Evolutionary conservation across 2,113 vertebrate species (phyloP).

Genomic region (Tiliqua scincoides): DNA sequence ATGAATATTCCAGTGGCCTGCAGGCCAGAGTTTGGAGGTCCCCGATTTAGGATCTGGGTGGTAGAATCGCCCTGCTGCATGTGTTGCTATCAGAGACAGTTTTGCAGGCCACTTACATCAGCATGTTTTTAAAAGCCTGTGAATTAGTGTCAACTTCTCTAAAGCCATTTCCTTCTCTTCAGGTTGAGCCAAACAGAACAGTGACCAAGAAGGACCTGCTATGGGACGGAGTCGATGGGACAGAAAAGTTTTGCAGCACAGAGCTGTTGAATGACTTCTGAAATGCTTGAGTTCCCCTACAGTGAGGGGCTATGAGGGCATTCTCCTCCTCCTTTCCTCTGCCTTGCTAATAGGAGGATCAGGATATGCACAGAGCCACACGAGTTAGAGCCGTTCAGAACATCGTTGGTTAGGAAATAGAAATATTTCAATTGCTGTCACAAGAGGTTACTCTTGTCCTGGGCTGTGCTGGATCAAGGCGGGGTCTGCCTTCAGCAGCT

Average conservation of each 20-base stretch:
- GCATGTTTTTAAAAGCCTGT: no score
- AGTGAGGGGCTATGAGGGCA: constrained; percentile 17
- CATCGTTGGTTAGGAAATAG: constrained; percentile 35
- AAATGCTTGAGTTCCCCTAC: constrained; percentile 29
- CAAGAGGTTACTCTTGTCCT: constrained; percentile 21
- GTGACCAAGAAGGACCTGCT: neutral
- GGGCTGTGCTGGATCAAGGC: constrained; percentile 17
- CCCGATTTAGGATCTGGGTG: no score
- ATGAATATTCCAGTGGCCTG: no score
- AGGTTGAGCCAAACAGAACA: constrained; percentile 61
- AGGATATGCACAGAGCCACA: constrained; percentile 35
- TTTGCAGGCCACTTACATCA: no score
- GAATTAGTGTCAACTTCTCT: neutral
- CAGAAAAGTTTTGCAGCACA: constrained; percentile 30
- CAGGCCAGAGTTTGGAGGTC: no score
- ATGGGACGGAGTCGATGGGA: constrained; percentile 18
- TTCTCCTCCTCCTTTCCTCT: constrained; percentile 34
- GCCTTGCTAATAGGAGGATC: constrained; percentile 51
- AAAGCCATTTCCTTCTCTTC: constrained; percentile 36
- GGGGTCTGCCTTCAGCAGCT: constrained; percentile 30
- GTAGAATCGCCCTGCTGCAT: no score
- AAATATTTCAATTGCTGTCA: constrained; percentile 47
- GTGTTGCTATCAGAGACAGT: no score
- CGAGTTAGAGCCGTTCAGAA: constrained; percentile 52
- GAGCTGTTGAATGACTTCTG: constrained; percentile 31